Percentiles rank a stretch among this genome's conserved stretches.
Conservation (phyloP, 1,140 invertebrate species). For the Hetaerina americana region DNA sequence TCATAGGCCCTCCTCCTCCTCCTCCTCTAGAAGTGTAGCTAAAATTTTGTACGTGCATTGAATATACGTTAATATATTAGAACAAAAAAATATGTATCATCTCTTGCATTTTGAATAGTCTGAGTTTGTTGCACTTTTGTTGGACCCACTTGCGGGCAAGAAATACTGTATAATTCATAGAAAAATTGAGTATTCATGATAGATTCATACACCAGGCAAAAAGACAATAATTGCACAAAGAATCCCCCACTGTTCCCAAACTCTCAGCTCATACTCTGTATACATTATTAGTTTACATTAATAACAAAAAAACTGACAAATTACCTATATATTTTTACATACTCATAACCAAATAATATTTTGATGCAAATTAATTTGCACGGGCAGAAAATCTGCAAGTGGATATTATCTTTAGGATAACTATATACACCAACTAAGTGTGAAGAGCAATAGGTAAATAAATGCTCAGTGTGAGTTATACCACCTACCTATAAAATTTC, state of each 20-base stretch:
- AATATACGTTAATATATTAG: not conserved
- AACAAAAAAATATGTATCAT: conserved; percentile 1
- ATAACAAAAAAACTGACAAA: too few relatives aligned
- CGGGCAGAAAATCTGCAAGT: too few relatives aligned
- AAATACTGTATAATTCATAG: conserved; percentile 1
- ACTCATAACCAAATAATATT: too few relatives aligned
- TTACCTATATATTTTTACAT: too few relatives aligned
- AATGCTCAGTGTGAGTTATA: too few relatives aligned
- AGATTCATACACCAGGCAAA: not conserved
- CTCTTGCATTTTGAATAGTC: not conserved
- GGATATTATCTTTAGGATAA: too few relatives aligned
- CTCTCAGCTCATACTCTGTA: too few relatives aligned
- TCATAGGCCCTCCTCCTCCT: not conserved
- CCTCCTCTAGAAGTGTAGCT: not conserved
- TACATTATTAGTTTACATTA: too few relatives aligned
- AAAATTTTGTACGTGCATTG: not conserved
- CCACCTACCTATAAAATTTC: too few relatives aligned
- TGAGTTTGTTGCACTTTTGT: not conserved
- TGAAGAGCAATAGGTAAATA: too few relatives aligned
- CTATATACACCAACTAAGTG: too few relatives aligned
- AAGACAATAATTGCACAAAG: not conserved
- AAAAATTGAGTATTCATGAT: not conserved
- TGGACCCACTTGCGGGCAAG: not conserved
- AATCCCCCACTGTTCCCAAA: not conserved
- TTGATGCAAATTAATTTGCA: too few relatives aligned